Evolutionary conservation across 2,113 vertebrate genomes (phyloP), one percentile per base, ranked within the genome.

Genomic region (Mormyrus lacerda): DNA sequence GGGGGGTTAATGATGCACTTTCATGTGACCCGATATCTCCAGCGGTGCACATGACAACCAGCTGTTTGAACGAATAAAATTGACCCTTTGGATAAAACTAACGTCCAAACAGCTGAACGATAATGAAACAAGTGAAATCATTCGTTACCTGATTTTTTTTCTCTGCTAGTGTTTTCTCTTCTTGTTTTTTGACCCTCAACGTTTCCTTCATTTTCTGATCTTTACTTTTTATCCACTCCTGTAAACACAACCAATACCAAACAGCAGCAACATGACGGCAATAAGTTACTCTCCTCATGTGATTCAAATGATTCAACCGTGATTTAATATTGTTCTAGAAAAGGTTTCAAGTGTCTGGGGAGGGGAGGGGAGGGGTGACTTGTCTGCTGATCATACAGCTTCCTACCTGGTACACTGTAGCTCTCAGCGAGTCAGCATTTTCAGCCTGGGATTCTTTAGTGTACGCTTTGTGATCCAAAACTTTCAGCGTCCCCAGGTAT

Each of bases 181-280:
- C 97, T 88, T 95, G 94, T 91, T 95, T 97, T 94, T 97, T 97
- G 61, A 87, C 90, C 90, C 93, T 95, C 88, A 95, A 92, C 21
- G 92, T 94, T 91, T 96, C 95, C 91, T 93, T 93, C 39, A 95
- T 92, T 91, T 94, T 93, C n/a, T 93, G 90, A 87, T 94, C 97
- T 94, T 99, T 99, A 94, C 96, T 97, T 95, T 96, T 94, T 76
- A 98, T 92, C 98, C 98, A 99, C 84, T 97, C 96, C 98, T 99
- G 91, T 88, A 88, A 87, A 51, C 39, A 58, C 5, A 88, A 35
- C 50, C 55, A 83, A 83, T 24, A 51, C 9, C 51, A 24, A 15
- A 53, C 31, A 87, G 27, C 44, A 31, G 51, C 2, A 21, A 39
- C 85, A 24, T 1, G 27, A 69, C 1, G 27, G 10, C 3, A 31